Evolutionary conservation across 2,888 invertebrate genomes (phyloP).

Genomic region (Smittia sp.): DNA sequence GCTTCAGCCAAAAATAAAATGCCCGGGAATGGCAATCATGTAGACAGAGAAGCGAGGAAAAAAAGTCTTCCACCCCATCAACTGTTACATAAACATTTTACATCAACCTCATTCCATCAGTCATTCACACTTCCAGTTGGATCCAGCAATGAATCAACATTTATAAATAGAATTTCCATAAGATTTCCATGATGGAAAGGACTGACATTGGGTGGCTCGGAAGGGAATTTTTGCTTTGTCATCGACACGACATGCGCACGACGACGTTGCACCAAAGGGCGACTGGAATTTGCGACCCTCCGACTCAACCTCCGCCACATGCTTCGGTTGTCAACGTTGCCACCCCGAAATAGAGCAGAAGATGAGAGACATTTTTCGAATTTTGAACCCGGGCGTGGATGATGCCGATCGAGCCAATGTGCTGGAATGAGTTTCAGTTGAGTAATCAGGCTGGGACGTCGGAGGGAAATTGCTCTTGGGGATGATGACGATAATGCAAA

Average conservation of each 20-base stretch:
- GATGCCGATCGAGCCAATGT: conserved; percentile 13
- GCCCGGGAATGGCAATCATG: neutral
- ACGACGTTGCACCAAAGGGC: neutral
- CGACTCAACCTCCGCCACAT: neutral
- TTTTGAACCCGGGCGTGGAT: conserved; percentile 40
- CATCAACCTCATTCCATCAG: conserved; percentile 9
- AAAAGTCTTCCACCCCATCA: neutral
- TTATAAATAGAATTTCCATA: neutral
- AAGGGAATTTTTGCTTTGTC: neutral
- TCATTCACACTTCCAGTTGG: neutral
- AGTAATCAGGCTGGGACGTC: neutral
- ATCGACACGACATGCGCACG: neutral
- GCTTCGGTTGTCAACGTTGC: neutral
- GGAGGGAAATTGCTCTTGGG: neutral
- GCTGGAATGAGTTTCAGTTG: conserved; percentile 26
- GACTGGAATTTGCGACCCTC: neutral
- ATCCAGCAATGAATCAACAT: neutral
- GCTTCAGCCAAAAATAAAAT: neutral
- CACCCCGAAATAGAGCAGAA: neutral
- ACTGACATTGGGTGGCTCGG: neutral
- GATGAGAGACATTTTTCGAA: conserved; percentile 33
- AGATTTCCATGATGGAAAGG: neutral
- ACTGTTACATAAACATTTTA: conserved; percentile 12
- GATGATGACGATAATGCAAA: neutral
- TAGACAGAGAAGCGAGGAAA: neutral